Base-by-base conservation (phyloP, 2,113 vertebrate genomes). In the Ptilonorhynchus violaceus region DNA sequence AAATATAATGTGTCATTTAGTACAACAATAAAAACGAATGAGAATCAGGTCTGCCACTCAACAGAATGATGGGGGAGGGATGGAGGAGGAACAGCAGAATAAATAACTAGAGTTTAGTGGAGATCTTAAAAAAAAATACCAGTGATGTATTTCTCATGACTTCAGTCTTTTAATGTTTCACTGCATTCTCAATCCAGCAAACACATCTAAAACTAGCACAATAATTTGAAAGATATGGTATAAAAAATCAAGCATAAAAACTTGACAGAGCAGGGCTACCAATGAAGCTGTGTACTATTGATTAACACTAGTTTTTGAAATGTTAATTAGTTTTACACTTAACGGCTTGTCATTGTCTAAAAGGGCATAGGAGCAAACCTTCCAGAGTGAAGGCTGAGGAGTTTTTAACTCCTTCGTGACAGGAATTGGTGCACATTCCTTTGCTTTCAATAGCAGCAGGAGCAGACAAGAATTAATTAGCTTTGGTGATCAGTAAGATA, bases 321-420 rank as follows among this genome's bases (percentile, higher is more conserved):
- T 98, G 97, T 98, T 98, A 98, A 98, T 98, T 97, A 98, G 97
- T 98, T 97, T 98, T 97, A 98, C 91, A 96, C 94, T 98, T 97
- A 98, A 98, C 92, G 85, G 91, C 94, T 93, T 96, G 95, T 97
- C 97, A 97, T 98, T 98, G 97, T 98, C 94, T 98, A 95, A 93
- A 97, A 98, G 96, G 97, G 97, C 97, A 98, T 69, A 93, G 96
- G 88, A 96, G 92, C 93, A 98, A 98, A 98, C 96, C 95, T 98
- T 98, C 94, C 76, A 94, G 93, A 97, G 89, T 97, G 92, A 97
- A 96, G 92, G 88, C 94, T 97, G 93, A 96, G 86, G 91, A 96
- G 55, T 89, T 94, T 97, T 98, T 98, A 98, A 98, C 97, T 98
- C 95, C 70, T 98, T 98, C 96, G 77, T 97, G 91, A 94, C 85